Percentiles rank a stretch among this genome's conserved stretches.
Evolutionary conservation across 1,140 invertebrate species (phyloP).

Genomic region (Palaemon carinicauda): DNA sequence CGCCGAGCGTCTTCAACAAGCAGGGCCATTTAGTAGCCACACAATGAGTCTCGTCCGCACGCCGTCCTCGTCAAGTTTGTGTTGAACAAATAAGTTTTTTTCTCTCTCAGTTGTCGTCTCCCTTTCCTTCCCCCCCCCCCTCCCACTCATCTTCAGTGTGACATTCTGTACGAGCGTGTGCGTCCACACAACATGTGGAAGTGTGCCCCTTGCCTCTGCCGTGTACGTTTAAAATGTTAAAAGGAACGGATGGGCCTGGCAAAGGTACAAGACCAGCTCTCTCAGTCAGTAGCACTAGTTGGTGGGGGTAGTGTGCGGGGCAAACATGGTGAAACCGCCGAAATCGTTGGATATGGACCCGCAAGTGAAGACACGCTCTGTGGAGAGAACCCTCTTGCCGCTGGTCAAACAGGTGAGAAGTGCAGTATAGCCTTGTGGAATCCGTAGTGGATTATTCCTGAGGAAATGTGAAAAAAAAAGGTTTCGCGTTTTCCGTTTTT

Average conservation of each 20-base stretch:
- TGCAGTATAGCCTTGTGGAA: not conserved
- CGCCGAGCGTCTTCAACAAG: no score
- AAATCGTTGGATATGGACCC: constrained; percentile 9
- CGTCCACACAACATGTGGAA: not conserved
- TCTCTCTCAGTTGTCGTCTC: no score
- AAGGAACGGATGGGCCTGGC: not conserved
- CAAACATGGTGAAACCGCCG: constrained; percentile 21
- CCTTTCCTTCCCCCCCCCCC: no score
- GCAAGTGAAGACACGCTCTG: constrained; percentile 27
- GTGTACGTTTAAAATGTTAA: not conserved
- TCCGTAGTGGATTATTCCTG: not conserved
- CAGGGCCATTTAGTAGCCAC: no score
- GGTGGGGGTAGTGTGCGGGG: constrained; percentile 3
- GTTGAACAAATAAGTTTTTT: no score
- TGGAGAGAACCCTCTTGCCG: constrained; percentile 25
- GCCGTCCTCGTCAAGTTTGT: no score
- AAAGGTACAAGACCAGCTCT: not conserved
- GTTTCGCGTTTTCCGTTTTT: not conserved
- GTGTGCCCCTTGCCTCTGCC: not conserved
- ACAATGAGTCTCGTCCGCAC: no score
- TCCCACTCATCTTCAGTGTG: no score
- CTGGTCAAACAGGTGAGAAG: constrained; percentile 37
- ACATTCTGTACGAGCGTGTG: not conserved
- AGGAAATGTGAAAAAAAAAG: no score
- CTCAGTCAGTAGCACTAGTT: constrained; percentile 37